Base-by-base conservation (phyloP, 92 coral and sea anemone genomes). In the Phenganax stokvisi region DNA sequence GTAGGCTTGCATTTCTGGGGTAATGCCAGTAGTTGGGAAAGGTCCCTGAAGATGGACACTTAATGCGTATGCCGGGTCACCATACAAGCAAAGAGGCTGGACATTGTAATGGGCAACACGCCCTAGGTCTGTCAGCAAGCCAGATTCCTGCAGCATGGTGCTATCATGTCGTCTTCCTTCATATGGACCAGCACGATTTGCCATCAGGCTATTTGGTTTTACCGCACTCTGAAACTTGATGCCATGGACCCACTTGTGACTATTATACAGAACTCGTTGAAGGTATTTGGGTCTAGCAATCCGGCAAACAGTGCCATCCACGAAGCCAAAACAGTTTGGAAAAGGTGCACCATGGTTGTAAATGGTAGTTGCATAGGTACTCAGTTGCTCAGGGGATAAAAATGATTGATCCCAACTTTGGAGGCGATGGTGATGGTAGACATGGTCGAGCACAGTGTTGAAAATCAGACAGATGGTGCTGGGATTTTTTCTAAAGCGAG, bases 271-370 rank as follows among this genome's bases (percentile, higher is more conserved):
- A 0, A 81, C 65, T 30, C 71, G 47, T 72, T 81, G 85, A 30
- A 65, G 17, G 16, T 58, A 47, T 81, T 81, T 71, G 8, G 58
- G 85, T 27, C 85, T 70, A 6, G 77, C 29, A 0, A 71, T 81
- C 7, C 77, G 77, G 69, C 85, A 63, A 29, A 81, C 27, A 70
- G 85, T 81, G 52, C 85, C 85, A 78, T 80, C 85, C 29, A 85
- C 81, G 73, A 85, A 80, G 8, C 84, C 81, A 73, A 85, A 80
- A 60, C 85, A 85, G 85, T 73, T 85, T 54, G 80, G 85, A 54
- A 85, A 74, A n/a, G 88, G 88, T 57, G 88, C 85, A 15, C 85
- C 88, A 15, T 57, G 63, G 62, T 84, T 57, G 55, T 87, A 70
- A 44, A 87, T 77, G 78, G 77, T 74, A 44, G 80, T 80, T 58